Base-by-base conservation (phyloP, 2,888 invertebrate genomes). In the Eremobia ochroleuca region DNA sequence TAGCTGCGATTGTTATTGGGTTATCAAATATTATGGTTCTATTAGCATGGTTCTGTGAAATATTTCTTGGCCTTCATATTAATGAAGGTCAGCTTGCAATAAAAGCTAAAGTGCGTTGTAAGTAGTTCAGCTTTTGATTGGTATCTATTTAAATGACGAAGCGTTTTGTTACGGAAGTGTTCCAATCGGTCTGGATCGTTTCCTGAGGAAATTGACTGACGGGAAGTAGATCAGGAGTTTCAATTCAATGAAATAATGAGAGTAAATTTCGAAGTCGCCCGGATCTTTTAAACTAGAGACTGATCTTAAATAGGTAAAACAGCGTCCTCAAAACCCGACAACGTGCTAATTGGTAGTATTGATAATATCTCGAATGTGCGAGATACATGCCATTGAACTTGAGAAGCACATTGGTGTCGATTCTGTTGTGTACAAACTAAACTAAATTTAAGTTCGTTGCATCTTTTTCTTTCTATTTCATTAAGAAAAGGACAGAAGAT, bases 21-120 rank as follows among this genome's bases (percentile, higher is more conserved):
- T 71, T 71, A 80, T 75, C 34, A 75, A 62, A 68, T 67, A 68
- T 65, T 46, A 37, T 66, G 59, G 31, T 80, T 67, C 28, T 46
- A 55, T 64, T 37, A 43, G 31, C 62, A 21, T 67, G 34, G 43
- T 21, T 68, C 46, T 46, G 21, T 73, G 28, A 40, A 28, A 31
- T 52, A 61, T n/a, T 43, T 18, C 11, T 71, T 61, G 13, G 43
- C 75, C 49, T 58, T 68, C n/a, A 59, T 15, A 31, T 34, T 25
- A 18, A 52, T 49, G 59, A 79, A 69, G 80, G 68, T 72, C 52
- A 66, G 8, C 6, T 75, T 58, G 21, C 31, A 66, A 65, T 72
- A 9, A 67, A 66, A 73, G 18, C 40, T 58, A 61, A 40, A 55
- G n/a, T 64, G 25, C 66, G 15, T 1, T 37, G n/a, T 58, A 71